Percentiles rank a stretch among this genome's conserved stretches.
phyloP scores from a whole-genome alignment of 23 tunicate species.

The Phallusia fumigata region DNA sequence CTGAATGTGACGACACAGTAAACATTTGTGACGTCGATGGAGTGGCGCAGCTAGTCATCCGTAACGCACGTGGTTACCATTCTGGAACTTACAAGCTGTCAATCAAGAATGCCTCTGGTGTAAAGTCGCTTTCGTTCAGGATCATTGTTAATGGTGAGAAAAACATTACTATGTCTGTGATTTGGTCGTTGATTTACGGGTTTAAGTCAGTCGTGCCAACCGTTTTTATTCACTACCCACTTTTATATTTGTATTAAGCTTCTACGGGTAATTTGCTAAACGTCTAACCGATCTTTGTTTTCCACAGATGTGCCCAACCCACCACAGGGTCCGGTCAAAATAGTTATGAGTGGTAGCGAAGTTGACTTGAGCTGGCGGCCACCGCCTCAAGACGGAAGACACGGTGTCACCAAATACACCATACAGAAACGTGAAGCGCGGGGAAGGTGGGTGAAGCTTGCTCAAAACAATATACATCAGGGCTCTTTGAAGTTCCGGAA shows the following conservation, averaged over 20 bases:
- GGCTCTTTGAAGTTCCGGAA: no score
- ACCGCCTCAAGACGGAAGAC: conserved; percentile 54
- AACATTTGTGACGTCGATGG: conserved; percentile 71
- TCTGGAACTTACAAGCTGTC: conserved; percentile 73
- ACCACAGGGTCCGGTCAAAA: conserved; percentile 58
- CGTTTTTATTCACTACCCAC: no score
- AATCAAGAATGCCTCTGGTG: conserved; percentile 72
- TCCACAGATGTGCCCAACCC: conserved; percentile 69
- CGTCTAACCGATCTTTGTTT: not conserved
- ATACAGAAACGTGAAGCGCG: conserved; percentile 87
- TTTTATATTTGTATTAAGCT: no score
- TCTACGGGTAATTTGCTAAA: no score
- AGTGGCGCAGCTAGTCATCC: conserved; percentile 60
- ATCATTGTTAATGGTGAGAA: conserved; percentile 59
- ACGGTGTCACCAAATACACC: conserved; percentile 41
- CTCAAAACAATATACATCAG: no score
- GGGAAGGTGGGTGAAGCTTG: conserved; percentile 78
- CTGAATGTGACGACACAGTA: conserved; percentile 58
- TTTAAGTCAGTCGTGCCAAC: no score
- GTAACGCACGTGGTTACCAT: conserved; percentile 65
- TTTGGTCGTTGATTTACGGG: no score
- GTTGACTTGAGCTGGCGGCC: conserved; percentile 54
- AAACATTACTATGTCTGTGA: no score
- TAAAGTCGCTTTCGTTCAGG: conserved; percentile 49
- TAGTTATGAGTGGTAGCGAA: conserved; percentile 18